phyloP scores from a whole-genome alignment of 2,888 invertebrate genomes.

The Tinea pellionella region DNA sequence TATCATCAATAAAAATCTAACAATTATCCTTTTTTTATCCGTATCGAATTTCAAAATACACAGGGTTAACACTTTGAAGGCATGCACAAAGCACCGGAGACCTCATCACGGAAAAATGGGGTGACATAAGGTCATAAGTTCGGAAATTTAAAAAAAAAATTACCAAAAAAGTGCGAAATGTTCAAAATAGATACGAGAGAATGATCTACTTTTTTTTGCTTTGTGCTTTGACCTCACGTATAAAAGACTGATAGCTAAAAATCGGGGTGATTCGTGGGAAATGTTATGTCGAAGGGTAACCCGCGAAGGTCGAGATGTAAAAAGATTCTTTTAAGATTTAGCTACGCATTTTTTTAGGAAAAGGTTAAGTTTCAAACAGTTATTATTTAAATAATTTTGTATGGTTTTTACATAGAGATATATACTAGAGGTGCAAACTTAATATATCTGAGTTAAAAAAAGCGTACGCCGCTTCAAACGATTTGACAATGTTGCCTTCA shows the following conservation, averaged over 20 bases:
- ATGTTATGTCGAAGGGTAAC: slow-evolving; percentile 17
- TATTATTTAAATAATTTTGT: too few relatives aligned
- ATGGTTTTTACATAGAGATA: too few relatives aligned
- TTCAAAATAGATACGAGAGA: slow-evolving; percentile 41
- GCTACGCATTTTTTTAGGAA: too few relatives aligned
- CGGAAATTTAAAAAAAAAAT: neutral
- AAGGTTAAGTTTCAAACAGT: too few relatives aligned
- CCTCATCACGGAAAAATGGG: slow-evolving; percentile 53
- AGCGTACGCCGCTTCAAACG: too few relatives aligned
- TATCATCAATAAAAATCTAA: neutral
- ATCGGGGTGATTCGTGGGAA: slow-evolving; percentile 62
- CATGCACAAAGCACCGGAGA: slow-evolving; percentile 36
- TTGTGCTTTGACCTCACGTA: slow-evolving; percentile 26
- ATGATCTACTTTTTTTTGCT: slow-evolving; percentile 48
- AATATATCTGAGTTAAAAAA: too few relatives aligned
- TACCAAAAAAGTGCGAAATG: neutral
- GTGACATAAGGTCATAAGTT: slow-evolving; percentile 39
- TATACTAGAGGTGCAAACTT: too few relatives aligned
- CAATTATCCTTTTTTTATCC: neutral
- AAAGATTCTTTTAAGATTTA: neutral
- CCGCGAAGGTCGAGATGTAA: neutral
- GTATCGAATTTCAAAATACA: slow-evolving; percentile 58
- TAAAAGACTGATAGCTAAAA: slow-evolving; percentile 47
- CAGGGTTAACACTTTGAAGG: slow-evolving; percentile 57
- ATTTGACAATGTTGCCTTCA: too few relatives aligned